Percentiles rank a stretch among this genome's conserved stretches.
phyloP scores from a whole-genome alignment of 2,888 invertebrate genomes.

The Lobophora halterata region DNA sequence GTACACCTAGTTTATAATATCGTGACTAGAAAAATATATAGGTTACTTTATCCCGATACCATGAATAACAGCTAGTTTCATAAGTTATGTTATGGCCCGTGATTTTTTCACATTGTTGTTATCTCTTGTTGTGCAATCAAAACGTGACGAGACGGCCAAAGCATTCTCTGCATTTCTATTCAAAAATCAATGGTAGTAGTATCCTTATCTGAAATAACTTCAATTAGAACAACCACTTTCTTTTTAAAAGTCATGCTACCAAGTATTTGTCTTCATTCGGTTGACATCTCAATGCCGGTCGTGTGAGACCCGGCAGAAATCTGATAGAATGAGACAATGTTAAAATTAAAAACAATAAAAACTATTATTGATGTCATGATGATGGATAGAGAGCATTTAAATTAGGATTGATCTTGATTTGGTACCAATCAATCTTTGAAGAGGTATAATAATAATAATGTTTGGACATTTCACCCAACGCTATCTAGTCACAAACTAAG shows the following conservation, averaged over 20 bases:
- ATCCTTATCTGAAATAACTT: no score
- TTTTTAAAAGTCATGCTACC: slow-evolving; percentile 70
- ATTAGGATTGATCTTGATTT: slow-evolving; percentile 13
- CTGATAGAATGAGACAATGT: slow-evolving; percentile 44
- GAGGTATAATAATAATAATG: background rate
- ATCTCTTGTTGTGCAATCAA: no score
- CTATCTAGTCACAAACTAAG: no score
- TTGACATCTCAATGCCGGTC: slow-evolving; percentile 70
- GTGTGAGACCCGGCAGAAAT: slow-evolving; percentile 55
- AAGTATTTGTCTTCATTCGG: slow-evolving; percentile 74
- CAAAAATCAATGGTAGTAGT: no score
- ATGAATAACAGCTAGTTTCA: slow-evolving; percentile 17
- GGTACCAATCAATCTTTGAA: slow-evolving; percentile 9
- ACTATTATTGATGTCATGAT: slow-evolving; percentile 21
- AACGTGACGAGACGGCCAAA: no score
- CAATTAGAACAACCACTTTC: slow-evolving; percentile 65
- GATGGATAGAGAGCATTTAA: slow-evolving; percentile 21
- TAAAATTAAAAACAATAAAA: slow-evolving; percentile 33
- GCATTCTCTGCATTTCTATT: no score
- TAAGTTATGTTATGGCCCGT: no score
- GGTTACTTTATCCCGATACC: no score
- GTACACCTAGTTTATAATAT: no score
- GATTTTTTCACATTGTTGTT: no score
- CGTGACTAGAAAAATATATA: no score
- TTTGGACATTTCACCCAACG: background rate